Evolutionary conservation across 2,888 invertebrate genomes (phyloP).

Genomic region (Oscheius myriophilus): DNA sequence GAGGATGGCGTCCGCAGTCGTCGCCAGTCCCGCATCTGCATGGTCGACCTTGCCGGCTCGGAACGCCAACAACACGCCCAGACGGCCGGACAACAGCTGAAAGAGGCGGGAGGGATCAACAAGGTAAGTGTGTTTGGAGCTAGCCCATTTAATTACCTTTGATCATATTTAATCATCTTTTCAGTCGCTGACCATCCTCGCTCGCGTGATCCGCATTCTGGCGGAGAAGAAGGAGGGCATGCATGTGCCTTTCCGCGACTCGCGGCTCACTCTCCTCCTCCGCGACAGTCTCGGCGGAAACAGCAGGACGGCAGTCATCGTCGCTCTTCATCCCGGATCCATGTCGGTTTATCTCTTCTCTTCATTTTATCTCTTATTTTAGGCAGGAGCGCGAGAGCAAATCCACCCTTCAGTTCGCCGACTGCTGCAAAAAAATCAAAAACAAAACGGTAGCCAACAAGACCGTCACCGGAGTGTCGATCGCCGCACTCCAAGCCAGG

Average conservation of each 20-base stretch:
- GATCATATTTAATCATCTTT: neutral
- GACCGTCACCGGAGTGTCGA: slow-evolving; percentile 71
- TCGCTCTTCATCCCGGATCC: slow-evolving; percentile 72
- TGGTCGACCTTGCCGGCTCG: slow-evolving; percentile 73
- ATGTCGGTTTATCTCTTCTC: slow-evolving; percentile 61
- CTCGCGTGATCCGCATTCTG: slow-evolving; percentile 72
- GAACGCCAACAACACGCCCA: slow-evolving; percentile 72
- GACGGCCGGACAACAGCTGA: slow-evolving; percentile 70
- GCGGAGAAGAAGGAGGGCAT: slow-evolving; percentile 67
- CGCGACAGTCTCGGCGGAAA: slow-evolving; percentile 73
- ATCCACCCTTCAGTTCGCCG: slow-evolving; percentile 72
- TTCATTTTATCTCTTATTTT: slow-evolving; percentile 65
- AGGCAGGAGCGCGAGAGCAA: slow-evolving; percentile 72
- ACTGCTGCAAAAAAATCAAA: slow-evolving; percentile 72
- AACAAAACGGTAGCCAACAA: slow-evolving; percentile 73
- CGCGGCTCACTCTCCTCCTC: slow-evolving; percentile 72
- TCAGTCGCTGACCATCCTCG: slow-evolving; percentile 70
- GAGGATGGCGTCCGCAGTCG: slow-evolving; percentile 67
- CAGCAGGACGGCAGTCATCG: slow-evolving; percentile 72
- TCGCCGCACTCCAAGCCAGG: slow-evolving; percentile 70
- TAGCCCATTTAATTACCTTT: no score
- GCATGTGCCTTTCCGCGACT: slow-evolving; percentile 73
- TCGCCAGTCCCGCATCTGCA: slow-evolving; percentile 71
- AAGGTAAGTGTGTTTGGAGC: slow-evolving; percentile 44
- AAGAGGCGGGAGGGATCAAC: slow-evolving; percentile 73